Base-by-base conservation (phyloP, 2,797 vertebrate species). In the Macropodus opercularis region DNA sequence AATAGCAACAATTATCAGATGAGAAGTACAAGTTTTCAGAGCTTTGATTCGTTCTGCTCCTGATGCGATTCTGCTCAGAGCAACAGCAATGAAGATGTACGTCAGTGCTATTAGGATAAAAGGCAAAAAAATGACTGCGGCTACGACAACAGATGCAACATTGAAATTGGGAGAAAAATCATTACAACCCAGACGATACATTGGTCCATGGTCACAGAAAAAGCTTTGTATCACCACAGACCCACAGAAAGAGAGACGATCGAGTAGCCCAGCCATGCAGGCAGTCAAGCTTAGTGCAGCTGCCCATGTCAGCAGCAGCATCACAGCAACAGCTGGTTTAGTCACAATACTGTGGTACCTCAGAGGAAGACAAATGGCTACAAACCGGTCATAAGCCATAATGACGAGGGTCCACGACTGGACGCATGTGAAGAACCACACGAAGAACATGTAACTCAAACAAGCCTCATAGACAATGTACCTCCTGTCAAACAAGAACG, bases 291-390 rank as follows among this genome's bases (percentile, higher is more conserved):
- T 8, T 13, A 35, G 7, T 35, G 21, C 41, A 54, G 38, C 39
- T 23, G 53, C 38, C 34, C 34, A 29, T 0, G 2, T 3, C 39
- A 47, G 48, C 8, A 80, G 1, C 54, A 84, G 35, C 24, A 79
- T 47, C n/a, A 17, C 32, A 34, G 15, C 0, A 34, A 75, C 0
- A 18, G 19, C 2, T 26, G 3, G 1, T 36, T 41, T 67, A 0
- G 81, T 71, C 18, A 84, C 63, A 35, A 86, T 26, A 17, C 0
- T 75, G 8, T 78, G 67, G 26, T 86, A 76, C 27, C 61, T 67
- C 15, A 82, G 55, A 38, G 77, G 75, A 14, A 67, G 75, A 3
- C 67, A 81, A 54, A 91, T 91, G 0, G 89, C 88, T 21, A 90
- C 23, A 0, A 88, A 69, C 66, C 89, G 82, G 71, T 90, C 80